Evolutionary conservation across 2,797 vertebrate genomes (phyloP).

Genomic region (Channallabes apus): DNA sequence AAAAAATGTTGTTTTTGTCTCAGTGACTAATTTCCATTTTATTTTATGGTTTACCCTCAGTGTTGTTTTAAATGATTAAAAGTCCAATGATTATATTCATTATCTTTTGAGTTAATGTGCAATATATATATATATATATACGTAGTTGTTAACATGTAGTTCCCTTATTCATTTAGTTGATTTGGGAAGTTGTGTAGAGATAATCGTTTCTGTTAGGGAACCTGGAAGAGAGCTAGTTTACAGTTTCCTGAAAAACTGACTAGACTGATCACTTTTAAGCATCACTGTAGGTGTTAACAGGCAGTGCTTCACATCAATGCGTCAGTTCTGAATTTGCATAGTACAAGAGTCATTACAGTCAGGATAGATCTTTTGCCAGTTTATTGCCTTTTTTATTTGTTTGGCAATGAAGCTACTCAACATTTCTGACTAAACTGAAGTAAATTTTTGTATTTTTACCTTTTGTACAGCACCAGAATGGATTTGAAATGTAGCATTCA

Average conservation of each 20-base stretch:
- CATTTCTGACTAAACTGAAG: neutral
- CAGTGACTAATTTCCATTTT: neutral
- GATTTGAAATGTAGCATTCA: too few relatives aligned
- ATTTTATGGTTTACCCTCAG: neutral
- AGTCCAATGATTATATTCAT: neutral
- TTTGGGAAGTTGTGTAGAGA: conserved; percentile 2
- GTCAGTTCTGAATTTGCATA: neutral
- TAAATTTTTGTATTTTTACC: too few relatives aligned
- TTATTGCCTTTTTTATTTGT: neutral
- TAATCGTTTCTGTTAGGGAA: conserved; percentile 13
- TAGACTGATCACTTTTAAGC: neutral
- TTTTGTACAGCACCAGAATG: too few relatives aligned
- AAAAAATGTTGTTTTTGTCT: neutral
- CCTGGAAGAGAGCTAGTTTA: neutral
- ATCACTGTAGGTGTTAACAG: neutral
- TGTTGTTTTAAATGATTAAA: neutral
- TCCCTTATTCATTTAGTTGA: neutral
- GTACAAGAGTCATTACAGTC: neutral
- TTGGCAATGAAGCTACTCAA: neutral
- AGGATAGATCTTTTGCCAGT: neutral
- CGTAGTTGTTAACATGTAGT: neutral
- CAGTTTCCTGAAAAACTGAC: neutral
- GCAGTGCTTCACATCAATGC: neutral
- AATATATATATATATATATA: neutral
- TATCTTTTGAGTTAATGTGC: neutral